phyloP scores from a whole-genome alignment of 2,797 vertebrate species.

The Gymnocypris eckloni region DNA sequence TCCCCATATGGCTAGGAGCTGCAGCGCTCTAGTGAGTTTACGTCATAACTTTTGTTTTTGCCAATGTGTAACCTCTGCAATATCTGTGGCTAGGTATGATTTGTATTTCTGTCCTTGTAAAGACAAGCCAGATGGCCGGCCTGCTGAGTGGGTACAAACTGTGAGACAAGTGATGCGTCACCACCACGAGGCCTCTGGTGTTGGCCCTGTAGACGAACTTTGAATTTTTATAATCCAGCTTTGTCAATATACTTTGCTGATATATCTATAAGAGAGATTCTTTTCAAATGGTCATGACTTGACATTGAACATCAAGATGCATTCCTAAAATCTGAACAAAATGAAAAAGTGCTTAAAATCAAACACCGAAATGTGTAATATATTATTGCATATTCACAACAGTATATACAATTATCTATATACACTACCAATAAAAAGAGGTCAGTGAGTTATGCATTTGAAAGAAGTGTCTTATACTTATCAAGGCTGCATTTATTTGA shows the following conservation, averaged over 20 bases:
- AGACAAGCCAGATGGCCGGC: slow-evolving; percentile 77
- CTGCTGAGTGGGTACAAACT: slow-evolving; percentile 75
- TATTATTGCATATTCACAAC: neutral
- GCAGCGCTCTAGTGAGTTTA: slow-evolving; percentile 25
- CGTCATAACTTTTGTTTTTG: neutral
- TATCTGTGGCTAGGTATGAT: slow-evolving; percentile 73
- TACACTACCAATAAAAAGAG: neutral
- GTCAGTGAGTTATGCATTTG: neutral
- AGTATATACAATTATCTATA: neutral
- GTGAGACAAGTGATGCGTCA: slow-evolving; percentile 72
- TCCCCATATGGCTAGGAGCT: slow-evolving; percentile 30
- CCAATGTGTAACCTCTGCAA: slow-evolving; percentile 72
- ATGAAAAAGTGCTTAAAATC: neutral
- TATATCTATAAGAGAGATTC: neutral
- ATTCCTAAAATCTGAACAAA: neutral
- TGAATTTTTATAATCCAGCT: slow-evolving; percentile 18
- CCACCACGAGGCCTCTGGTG: slow-evolving; percentile 68
- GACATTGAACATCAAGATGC: neutral
- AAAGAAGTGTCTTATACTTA: neutral
- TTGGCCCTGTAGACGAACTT: neutral
- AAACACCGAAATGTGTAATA: neutral
- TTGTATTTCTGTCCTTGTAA: slow-evolving; percentile 68
- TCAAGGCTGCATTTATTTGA: neutral
- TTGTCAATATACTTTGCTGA: neutral
- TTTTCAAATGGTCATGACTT: neutral